phyloP scores from a whole-genome alignment of 2,113 vertebrate species.

The Calyptommatus sinebrachiatus region DNA sequence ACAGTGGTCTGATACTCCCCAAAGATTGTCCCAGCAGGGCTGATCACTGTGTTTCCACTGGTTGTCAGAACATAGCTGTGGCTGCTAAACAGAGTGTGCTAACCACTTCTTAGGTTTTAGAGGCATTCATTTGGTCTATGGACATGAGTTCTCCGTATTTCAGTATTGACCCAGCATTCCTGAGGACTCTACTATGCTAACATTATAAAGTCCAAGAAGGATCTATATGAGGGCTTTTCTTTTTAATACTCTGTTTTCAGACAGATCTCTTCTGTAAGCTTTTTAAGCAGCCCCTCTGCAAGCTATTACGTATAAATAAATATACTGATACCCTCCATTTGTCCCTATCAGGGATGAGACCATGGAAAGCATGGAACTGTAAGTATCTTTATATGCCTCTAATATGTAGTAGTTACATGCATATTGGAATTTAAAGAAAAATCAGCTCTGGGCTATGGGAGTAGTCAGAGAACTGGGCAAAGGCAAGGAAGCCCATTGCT shows the following conservation, averaged over 20 bases:
- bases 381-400: conserved; percentile 22
- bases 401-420: background rate
- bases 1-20: no score
- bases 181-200: background rate
- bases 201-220: no score
- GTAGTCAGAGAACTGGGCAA: background rate
- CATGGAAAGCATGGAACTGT: conserved; percentile 55
- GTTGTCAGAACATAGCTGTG: no score
- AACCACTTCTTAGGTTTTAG: background rate
- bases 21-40: no score
- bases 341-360: conserved; percentile 29
- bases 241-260: background rate
- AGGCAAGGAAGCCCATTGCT: background rate
- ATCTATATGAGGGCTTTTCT: background rate
- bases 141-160: background rate
- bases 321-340: background rate
- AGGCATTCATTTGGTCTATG: background rate
- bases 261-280: background rate
- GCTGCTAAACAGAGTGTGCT: background rate
- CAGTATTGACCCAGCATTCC: background rate
- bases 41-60: no score
- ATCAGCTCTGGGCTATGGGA: background rate
- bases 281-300: background rate
- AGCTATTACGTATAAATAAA: background rate
- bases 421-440: background rate